Evolutionary conservation across 2,113 vertebrate species (phyloP).

Genomic region (Percina caprodes): DNA sequence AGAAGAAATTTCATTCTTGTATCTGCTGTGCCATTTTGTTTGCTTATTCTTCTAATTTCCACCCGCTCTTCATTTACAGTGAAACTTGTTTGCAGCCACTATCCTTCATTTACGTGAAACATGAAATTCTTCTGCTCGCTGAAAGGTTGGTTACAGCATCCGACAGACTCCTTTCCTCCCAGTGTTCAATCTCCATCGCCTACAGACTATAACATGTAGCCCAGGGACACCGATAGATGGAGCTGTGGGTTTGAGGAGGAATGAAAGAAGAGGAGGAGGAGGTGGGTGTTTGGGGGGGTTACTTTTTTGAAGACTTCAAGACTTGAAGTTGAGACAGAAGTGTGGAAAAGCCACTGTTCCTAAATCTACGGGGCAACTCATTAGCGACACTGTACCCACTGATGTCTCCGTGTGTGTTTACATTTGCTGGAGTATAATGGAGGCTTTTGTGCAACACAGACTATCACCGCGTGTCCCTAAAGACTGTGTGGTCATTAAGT

Average conservation of each 20-base stretch:
- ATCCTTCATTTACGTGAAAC: conserved; percentile 35
- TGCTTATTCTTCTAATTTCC: conserved; percentile 25
- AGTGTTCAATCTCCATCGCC: conserved; percentile 28
- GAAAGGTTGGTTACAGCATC: conserved; percentile 32
- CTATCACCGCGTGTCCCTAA: conserved; percentile 57
- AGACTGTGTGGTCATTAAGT: conserved; percentile 70
- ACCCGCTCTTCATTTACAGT: conserved; percentile 21
- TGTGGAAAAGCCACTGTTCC: conserved; percentile 67
- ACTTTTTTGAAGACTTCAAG: conserved; percentile 54
- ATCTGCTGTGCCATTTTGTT: conserved; percentile 1
- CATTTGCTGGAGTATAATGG: conserved; percentile 47
- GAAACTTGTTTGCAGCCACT: conserved; percentile 38
- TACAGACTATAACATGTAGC: conserved; percentile 19
- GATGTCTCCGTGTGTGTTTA: conserved; percentile 64
- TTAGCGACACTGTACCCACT: conserved; percentile 63
- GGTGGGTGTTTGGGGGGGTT: conserved; percentile 32
- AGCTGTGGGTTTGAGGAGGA: conserved; percentile 79
- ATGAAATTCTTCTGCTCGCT: conserved; percentile 17
- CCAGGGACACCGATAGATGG: conserved; percentile 74
- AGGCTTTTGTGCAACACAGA: conserved; percentile 52
- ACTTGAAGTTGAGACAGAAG: conserved; percentile 76
- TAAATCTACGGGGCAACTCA: conserved; percentile 73
- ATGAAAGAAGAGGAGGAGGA: conserved; percentile 17
- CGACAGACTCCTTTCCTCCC: conserved; percentile 15
- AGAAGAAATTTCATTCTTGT: conserved; percentile 16